A percentile compares a stretch with the other conserved stretches of the same genome.
Conservation (phyloP, 2,113 vertebrate species). For the Vimba vimba region DNA sequence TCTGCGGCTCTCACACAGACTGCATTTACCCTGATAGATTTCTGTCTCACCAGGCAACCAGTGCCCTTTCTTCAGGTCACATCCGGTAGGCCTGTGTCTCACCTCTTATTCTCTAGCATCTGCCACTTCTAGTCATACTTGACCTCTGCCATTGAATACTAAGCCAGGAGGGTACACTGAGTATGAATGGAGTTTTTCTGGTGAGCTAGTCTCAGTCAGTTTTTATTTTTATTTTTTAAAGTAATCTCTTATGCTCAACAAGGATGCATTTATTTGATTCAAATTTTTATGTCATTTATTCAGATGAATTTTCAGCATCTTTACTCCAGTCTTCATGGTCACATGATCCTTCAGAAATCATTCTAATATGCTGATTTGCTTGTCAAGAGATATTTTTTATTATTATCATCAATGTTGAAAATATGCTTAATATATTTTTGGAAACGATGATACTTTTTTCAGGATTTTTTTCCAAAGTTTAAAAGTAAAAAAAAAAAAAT, state of each 20-base stretch:
- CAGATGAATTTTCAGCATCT: background rate
- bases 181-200: background rate
- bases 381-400: no score
- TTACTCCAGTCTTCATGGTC: background rate
- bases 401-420: background rate
- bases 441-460: background rate
- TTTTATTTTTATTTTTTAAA: no score
- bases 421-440: background rate
- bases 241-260: background rate
- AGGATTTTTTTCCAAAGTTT: background rate
- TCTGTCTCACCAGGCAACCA: slow-evolving; percentile 20
- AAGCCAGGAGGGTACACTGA: background rate
- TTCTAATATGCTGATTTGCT: background rate
- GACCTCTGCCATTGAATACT: background rate
- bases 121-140: background rate
- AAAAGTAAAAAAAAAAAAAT: no score
- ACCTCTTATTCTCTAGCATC: background rate
- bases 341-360: background rate
- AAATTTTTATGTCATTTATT: background rate
- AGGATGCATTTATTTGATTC: background rate
- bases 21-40: slow-evolving; percentile 36
- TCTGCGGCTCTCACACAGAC: background rate
- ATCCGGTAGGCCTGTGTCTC: background rate
- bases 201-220: background rate
- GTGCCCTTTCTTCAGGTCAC: slow-evolving; percentile 23